Percentiles rank a stretch among this genome's conserved stretches.
These are phyloP conservation scores for Notechis scutatus DNA, from an alignment of 2,113 vertebrate species.

Conservation along the genomic window DNA sequence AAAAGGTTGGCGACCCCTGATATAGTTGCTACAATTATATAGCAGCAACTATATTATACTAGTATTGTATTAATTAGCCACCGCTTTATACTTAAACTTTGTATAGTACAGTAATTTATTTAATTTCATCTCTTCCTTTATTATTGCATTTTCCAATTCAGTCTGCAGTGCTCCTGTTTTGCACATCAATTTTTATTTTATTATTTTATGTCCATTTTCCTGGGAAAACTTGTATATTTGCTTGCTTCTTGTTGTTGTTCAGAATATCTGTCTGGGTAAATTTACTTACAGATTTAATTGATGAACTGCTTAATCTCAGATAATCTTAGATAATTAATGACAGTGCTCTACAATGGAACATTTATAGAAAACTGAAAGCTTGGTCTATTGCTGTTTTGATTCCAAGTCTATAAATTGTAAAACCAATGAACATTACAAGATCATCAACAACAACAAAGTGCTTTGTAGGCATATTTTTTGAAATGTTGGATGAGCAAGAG, in stretches of 20 bases:
- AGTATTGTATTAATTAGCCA: neutral
- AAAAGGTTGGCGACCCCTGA: too few relatives aligned
- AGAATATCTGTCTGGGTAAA: conserved; percentile 16
- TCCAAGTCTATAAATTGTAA: conserved; percentile 4
- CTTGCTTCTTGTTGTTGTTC: neutral
- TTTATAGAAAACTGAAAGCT: conserved; percentile 24
- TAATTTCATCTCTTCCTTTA: conserved; percentile 2
- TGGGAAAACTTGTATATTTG: neutral
- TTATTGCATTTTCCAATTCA: conserved; percentile 6
- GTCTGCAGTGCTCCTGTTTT: neutral
- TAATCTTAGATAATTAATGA: conserved; percentile 18
- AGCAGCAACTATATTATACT: neutral
- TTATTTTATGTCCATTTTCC: conserved; percentile 28
- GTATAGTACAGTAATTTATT: neutral
- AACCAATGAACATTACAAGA: neutral
- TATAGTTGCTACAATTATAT: neutral
- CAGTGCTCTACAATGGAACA: conserved; percentile 27
- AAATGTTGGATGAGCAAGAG: neutral
- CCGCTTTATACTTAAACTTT: neutral
- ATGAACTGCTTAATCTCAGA: neutral
- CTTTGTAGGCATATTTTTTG: neutral
- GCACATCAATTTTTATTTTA: neutral
- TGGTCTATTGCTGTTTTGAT: neutral
- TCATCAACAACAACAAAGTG: neutral
- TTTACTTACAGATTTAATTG: conserved; percentile 31